phyloP scores from a whole-genome alignment of 2,113 vertebrate species.

The Otolemur garnettii region DNA sequence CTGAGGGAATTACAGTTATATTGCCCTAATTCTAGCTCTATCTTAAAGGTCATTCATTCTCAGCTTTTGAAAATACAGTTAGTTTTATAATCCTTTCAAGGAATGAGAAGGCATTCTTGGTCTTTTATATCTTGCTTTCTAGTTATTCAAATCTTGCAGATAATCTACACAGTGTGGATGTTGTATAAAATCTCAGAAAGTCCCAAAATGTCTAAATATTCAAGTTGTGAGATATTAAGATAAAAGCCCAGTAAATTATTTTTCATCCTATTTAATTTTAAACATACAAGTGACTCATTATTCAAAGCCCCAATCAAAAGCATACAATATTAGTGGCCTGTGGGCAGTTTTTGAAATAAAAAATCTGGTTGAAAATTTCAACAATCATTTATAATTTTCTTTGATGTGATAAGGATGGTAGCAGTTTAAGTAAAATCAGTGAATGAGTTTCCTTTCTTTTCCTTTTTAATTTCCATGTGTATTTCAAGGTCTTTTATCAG shows the following conservation, averaged over 20 bases:
- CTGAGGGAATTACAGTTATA: not conserved
- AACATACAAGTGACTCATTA: conserved; percentile 1
- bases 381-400: not conserved
- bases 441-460: not conserved
- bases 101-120: not conserved
- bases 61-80: not conserved
- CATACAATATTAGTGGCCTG: not conserved
- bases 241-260: not conserved
- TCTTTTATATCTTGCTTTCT: not conserved
- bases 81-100: not conserved
- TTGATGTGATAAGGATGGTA: not conserved
- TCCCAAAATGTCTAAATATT: not conserved
- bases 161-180: not conserved
- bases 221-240: not conserved
- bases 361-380: conserved; percentile 17
- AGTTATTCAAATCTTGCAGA: not conserved
- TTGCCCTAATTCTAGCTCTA: not conserved
- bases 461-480: not conserved
- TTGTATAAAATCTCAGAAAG: not conserved
- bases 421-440: not conserved
- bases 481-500: not conserved
- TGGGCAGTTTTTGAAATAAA: conserved; percentile 5
- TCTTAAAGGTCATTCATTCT: not conserved
- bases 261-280: not conserved
- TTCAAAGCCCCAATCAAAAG: not conserved